Conservation (phyloP, 2,888 invertebrate genomes). For the Pheosia tremula region DNA sequence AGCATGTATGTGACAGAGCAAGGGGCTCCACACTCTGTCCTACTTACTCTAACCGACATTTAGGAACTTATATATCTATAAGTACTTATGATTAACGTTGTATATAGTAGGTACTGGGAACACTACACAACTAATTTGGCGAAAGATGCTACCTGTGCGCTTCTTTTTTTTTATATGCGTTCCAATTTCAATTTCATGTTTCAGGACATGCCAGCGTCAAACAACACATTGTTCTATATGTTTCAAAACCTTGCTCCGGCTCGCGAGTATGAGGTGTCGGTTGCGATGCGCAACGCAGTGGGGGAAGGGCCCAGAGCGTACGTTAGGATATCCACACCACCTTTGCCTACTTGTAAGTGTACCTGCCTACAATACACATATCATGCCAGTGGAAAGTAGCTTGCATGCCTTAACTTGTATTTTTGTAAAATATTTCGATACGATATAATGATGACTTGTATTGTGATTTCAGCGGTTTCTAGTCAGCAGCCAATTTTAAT, state of each 20-base stretch:
- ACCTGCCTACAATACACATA: too few species aligned
- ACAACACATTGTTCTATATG: conserved; percentile 89
- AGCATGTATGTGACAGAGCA: too few species aligned
- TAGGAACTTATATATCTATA: too few species aligned
- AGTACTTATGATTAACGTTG: too few species aligned
- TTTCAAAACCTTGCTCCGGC: conserved; percentile 89
- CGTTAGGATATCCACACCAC: conserved; percentile 87
- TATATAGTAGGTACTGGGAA: too few species aligned
- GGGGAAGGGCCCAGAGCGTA: conserved; percentile 91
- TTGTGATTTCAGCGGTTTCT: conserved; percentile 83
- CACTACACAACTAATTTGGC: too few species aligned
- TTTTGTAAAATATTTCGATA: background rate
- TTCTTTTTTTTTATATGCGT: too few species aligned
- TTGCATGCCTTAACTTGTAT: too few species aligned
- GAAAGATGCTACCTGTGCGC: too few species aligned
- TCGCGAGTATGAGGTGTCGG: conserved; percentile 90
- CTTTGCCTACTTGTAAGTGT: conserved; percentile 86
- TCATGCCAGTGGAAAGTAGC: too few species aligned
- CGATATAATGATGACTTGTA: background rate
- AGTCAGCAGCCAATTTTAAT: conserved; percentile 88
- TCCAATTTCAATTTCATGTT: conserved; percentile 17
- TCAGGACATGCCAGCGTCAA: conserved; percentile 90
- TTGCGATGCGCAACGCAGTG: conserved; percentile 91
- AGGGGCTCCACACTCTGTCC: too few species aligned
- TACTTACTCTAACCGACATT: too few species aligned